Base-by-base conservation (phyloP, 2,888 invertebrate species). In the Papilio elwesi region DNA sequence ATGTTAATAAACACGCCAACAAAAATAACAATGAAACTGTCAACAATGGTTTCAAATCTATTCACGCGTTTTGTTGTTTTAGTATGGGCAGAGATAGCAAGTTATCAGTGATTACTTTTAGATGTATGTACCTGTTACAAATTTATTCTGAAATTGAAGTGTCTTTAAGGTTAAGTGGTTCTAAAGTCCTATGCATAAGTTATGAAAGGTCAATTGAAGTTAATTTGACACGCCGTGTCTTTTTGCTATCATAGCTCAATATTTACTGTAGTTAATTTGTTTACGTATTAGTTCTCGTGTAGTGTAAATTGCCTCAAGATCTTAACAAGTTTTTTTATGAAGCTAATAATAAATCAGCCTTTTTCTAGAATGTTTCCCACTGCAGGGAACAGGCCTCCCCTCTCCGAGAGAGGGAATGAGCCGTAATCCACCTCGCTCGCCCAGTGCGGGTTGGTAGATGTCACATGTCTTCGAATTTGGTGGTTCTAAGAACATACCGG, bases 231-330 rank as follows among this genome's bases (percentile, higher is more conserved):
- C 38, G 26, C 38, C 38, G 4, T 6, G 9, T 36, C 59, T 59
- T 59, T 59, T 59, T 59, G 59, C 13, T n/a, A n/a, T 59, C 11
- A 3, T n/a, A 26, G 26, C 26, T n/a, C 38, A 59, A 59, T 59
- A 11, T 38, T 38, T 38, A n/a, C 1, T n/a, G 13, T 38, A 57
- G 13, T 38, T 36, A 38, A 15, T 36, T 57, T 36, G 7, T 57
- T 55, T 11, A 26, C 55, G 26, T 26, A 15, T 36, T 57, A 57
- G 7, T 57, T 55, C 26, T 55, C 55, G 26, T 26, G 55, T 55
- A 16, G 15, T 16, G 16, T 16, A 55, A 26, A 55, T 55, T 36
- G 55, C 26, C 16, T 6, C 13, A 13, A 55, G 4, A 26, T 55
- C 38, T 36, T 38, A 59, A 38, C 38, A 38, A 4, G 38, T 36